Percentiles rank a stretch among this genome's conserved stretches.
Conservation (phyloP, 2,113 vertebrate genomes). For the Alexandromys fortis region DNA sequence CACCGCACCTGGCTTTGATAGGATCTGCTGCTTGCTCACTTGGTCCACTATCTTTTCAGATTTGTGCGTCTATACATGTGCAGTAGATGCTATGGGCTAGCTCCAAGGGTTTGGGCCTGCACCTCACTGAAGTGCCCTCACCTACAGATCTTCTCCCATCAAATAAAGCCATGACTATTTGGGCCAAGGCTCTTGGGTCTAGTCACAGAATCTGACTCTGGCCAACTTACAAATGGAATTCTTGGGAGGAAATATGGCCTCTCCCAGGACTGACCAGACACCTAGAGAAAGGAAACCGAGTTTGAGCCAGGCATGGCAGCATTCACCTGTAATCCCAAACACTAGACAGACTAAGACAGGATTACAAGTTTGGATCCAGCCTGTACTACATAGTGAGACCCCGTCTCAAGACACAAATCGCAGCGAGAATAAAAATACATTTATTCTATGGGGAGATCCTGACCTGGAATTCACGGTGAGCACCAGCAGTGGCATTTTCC, state of each 20-base stretch:
- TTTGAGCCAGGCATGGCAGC: not conserved
- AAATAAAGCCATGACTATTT: not conserved
- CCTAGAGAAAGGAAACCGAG: not conserved
- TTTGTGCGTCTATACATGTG: not conserved
- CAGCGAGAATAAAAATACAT: not conserved
- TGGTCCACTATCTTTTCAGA: not conserved
- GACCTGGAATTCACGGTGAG: not conserved
- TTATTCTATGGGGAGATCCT: not conserved
- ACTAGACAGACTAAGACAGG: too few species aligned
- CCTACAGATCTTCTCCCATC: not conserved
- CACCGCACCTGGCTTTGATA: not conserved
- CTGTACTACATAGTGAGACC: not conserved
- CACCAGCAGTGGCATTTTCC: not conserved
- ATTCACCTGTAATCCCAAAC: not conserved
- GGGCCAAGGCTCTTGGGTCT: not conserved
- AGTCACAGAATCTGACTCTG: not conserved
- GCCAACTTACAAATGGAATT: not conserved
- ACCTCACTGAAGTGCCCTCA: not conserved
- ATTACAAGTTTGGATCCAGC: not conserved
- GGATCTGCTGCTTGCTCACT: not conserved
- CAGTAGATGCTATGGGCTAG: not conserved
- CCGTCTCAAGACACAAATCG: not conserved
- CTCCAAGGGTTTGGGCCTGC: rapidly evolving
- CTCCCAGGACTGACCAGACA: not conserved
- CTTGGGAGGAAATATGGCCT: not conserved